phyloP scores from a whole-genome alignment of 2,888 invertebrate genomes.

The Agrotis ipsilon region DNA sequence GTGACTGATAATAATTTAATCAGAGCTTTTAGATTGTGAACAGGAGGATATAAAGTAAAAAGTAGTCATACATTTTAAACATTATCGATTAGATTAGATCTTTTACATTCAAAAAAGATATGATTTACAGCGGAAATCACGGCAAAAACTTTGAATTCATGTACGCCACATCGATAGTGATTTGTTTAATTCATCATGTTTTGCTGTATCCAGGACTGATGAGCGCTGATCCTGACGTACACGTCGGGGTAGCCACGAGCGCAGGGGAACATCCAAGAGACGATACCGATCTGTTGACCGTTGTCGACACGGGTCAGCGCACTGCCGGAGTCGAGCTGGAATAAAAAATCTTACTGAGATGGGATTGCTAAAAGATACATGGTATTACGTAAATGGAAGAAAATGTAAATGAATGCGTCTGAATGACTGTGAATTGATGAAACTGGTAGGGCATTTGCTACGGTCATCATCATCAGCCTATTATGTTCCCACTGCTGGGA shows the following conservation, averaged over 20 bases:
- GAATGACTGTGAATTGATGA: neutral
- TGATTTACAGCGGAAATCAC: neutral
- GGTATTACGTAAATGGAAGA: neutral
- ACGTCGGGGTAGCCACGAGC: slow-evolving; percentile 79
- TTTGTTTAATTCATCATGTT: neutral
- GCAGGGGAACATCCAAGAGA: slow-evolving; percentile 83
- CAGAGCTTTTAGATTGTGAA: too few species aligned
- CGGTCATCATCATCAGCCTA: too few species aligned
- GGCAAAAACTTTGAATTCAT: neutral
- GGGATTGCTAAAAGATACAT: too few species aligned
- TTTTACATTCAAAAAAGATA: too few species aligned
- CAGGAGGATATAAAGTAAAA: too few species aligned
- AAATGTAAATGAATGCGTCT: neutral
- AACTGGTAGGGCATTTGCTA: neutral
- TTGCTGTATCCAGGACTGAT: slow-evolving; percentile 62
- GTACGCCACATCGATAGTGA: neutral
- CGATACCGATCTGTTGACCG: slow-evolving; percentile 73
- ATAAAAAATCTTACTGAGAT: too few species aligned
- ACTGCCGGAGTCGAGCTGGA: slow-evolving; percentile 79
- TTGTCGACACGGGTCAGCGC: slow-evolving; percentile 64
- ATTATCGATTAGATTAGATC: too few species aligned
- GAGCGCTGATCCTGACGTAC: slow-evolving; percentile 72
- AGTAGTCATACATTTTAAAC: too few species aligned
- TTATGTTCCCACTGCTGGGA: too few species aligned
- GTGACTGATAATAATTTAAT: too few species aligned